Conservation (phyloP, 2,888 invertebrate genomes). For the Clostera curtula region DNA sequence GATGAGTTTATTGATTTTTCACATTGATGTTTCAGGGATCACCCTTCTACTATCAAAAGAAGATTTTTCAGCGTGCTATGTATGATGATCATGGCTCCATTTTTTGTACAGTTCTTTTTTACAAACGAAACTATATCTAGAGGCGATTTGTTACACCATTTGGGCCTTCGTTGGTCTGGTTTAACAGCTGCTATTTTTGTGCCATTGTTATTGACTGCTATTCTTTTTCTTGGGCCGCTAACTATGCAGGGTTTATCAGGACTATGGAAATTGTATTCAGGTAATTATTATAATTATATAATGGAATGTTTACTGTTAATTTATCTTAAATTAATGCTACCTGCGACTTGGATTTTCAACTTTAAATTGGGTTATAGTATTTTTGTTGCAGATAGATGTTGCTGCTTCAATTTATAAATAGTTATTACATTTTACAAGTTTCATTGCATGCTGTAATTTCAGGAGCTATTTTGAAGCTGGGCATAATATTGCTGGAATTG, state of each 20-base stretch:
- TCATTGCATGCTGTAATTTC: no score
- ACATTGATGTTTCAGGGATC: conserved; percentile 78
- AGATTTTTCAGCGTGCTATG: conserved; percentile 90
- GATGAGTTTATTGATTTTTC: background rate
- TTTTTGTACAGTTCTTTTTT: conserved; percentile 83
- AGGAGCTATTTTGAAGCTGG: no score
- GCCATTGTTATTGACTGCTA: conserved; percentile 85
- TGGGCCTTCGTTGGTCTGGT: conserved; percentile 86
- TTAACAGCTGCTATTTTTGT: conserved; percentile 81
- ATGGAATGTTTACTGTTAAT: no score
- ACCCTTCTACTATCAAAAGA: conserved; percentile 90
- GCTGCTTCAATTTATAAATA: no score
- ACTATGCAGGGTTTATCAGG: conserved; percentile 82
- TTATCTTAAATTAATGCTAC: no score
- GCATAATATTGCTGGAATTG: no score
- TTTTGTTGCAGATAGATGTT: no score
- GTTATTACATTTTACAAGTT: no score
- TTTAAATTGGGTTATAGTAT: no score
- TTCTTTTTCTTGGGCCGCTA: conserved; percentile 89
- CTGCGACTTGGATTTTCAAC: no score
- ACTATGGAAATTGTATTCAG: conserved; percentile 79
- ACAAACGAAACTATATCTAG: conserved; percentile 76
- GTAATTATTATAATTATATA: conserved; percentile 47
- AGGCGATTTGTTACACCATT: conserved; percentile 78
- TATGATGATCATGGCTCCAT: conserved; percentile 87